A percentile compares a stretch with the other conserved stretches of the same genome.
phyloP scores from a whole-genome alignment of 2,797 vertebrate genomes.

The Pogoniulus pusillus region DNA sequence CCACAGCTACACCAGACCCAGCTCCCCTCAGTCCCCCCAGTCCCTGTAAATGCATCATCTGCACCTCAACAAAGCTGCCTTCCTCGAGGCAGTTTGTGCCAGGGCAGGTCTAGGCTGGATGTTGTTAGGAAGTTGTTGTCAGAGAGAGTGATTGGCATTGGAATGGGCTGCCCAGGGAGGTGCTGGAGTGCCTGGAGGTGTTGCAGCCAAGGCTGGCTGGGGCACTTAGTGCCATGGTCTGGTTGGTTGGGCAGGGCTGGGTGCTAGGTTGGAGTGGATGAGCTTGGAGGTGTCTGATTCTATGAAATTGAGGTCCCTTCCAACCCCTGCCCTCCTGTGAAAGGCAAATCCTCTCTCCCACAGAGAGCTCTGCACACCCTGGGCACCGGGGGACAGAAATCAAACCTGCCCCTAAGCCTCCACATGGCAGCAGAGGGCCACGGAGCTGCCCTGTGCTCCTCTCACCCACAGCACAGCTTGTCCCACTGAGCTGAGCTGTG shows the following conservation, averaged over 20 bases:
- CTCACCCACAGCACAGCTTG: background rate
- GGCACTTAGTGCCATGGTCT: no score
- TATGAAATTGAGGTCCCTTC: background rate
- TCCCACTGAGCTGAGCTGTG: background rate
- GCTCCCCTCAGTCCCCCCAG: background rate
- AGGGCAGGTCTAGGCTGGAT: no score
- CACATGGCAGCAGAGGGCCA: rapidly evolving
- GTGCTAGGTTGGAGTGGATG: no score
- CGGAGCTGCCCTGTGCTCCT: background rate
- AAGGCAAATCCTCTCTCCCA: background rate
- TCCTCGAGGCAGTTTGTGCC: no score
- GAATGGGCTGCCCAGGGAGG: no score
- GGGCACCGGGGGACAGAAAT: background rate
- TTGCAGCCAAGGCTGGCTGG: no score
- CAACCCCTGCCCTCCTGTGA: no score
- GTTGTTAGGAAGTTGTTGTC: no score
- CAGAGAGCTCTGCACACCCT: background rate
- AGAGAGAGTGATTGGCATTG: no score
- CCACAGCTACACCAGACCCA: background rate
- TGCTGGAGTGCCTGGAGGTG: no score
- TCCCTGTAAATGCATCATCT: background rate
- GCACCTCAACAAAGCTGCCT: background rate
- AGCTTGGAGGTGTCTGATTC: no score
- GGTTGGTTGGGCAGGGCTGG: no score
- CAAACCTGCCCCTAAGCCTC: background rate